Evolutionary conservation across 2,113 vertebrate genomes (phyloP), one percentile per base, ranked within the genome.

Genomic region (Colinus virginianus): DNA sequence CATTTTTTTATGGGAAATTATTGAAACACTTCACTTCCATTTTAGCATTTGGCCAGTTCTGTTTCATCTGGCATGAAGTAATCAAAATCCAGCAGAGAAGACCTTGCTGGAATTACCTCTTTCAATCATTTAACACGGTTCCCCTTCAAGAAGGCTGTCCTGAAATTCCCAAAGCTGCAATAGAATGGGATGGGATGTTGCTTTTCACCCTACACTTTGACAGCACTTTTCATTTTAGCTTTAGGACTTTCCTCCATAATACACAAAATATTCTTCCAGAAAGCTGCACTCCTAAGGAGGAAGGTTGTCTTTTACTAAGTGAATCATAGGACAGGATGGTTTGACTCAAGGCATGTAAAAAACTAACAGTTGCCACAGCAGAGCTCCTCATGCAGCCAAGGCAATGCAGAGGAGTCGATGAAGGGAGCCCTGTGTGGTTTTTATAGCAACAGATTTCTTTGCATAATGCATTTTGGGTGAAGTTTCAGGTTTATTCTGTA

Each of bases 11-110:
- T 88, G 87, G 72, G 76, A 92, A 95, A 90, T 95, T 89, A 94
- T 94, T 91, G 82, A 93, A 94, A 96, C 82, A 88, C 79, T 92
- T 92, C 75, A 90, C 86, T 96, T 95, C 91, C 78, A 85, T 70
- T 64, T 93, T 38, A 94, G 40, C 87, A 42, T 94, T 90, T 91
- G 89, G 89, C 91, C 67, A 55, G 72, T 67, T 93, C 90, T 93
- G 56, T 94, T 85, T 94, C 76, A 80, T 86, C 91, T 80, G 59
- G 28, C 5, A 0, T 63, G 78, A 93, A 90, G 63, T 79, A 90
- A 95, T 88, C 68, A 91, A 91, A 91, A 49, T 40, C 82, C 72
- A 86, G 28, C 55, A 70, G 76, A 93, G 42, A 70, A 93, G 34
- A 38, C 26, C 19, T 85, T 45, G 13, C 48, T 70, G 48, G 46